A percentile compares a stretch with the other conserved stretches of the same genome.
phyloP scores from a whole-genome alignment of 1,140 invertebrate species.

The Microplitis mediator region DNA sequence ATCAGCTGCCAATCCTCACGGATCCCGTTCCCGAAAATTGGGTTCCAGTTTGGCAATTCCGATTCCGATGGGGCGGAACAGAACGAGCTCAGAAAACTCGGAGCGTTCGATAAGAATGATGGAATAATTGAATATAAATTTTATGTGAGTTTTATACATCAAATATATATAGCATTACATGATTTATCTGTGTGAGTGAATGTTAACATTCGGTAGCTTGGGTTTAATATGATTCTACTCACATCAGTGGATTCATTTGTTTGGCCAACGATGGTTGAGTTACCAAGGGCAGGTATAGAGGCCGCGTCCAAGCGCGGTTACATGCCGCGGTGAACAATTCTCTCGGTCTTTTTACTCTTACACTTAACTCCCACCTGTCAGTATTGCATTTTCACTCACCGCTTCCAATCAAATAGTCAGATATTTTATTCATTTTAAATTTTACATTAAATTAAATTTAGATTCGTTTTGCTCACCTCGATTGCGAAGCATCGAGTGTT shows the following conservation, averaged over 20 bases:
- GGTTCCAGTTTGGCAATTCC: neutral
- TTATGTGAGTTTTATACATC: neutral
- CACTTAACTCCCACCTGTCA: neutral
- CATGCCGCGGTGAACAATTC: slow-evolving; percentile 19
- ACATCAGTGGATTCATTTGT: slow-evolving; percentile 23
- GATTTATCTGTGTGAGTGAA: slow-evolving; percentile 3
- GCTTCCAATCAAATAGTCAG: neutral
- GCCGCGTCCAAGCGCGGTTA: slow-evolving; percentile 19
- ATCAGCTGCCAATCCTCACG: no score
- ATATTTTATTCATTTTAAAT: neutral
- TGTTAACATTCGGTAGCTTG: slow-evolving; percentile 26
- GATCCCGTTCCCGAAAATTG: no score
- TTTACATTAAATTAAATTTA: no score
- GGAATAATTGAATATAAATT: slow-evolving; percentile 1
- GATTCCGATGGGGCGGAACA: neutral
- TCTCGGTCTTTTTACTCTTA: neutral
- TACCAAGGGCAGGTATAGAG: slow-evolving; percentile 3
- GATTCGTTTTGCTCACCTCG: no score
- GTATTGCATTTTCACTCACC: neutral
- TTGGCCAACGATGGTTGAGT: slow-evolving; percentile 15
- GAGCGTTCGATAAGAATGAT: neutral
- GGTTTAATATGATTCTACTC: slow-evolving; percentile 22
- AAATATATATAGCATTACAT: slow-evolving; percentile 6
- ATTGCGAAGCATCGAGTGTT: no score
- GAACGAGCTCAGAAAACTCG: neutral